Conservation (phyloP, 2,797 vertebrate species). For the Oophaga sylvatica region DNA sequence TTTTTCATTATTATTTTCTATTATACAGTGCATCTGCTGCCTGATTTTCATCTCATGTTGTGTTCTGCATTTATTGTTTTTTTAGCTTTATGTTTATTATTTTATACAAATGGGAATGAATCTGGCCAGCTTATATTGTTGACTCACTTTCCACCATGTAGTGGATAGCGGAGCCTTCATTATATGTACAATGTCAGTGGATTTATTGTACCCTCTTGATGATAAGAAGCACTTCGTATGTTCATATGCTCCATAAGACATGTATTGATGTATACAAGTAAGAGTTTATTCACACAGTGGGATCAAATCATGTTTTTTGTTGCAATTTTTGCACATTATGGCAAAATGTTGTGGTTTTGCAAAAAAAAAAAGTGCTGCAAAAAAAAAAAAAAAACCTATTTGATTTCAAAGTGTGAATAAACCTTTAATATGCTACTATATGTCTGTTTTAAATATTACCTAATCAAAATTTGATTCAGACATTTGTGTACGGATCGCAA, state of each 20-base stretch:
- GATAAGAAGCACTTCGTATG: not conserved
- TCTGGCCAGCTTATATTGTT: not conserved
- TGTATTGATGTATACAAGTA: not conserved
- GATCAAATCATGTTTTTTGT: not conserved
- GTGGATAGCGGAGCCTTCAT: not conserved
- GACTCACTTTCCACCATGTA: not conserved
- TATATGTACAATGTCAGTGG: not conserved
- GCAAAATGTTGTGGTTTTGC: too few species aligned
- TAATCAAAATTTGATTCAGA: too few species aligned
- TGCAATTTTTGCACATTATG: too few species aligned
- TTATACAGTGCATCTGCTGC: constrained; percentile 17
- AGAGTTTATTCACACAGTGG: not conserved
- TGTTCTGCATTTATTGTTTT: not conserved
- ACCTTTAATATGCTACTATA: not conserved
- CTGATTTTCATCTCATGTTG: not conserved
- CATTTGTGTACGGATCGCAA: too few species aligned
- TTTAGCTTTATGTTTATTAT: constrained; percentile 1
- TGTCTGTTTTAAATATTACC: not conserved
- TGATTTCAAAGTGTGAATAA: too few species aligned
- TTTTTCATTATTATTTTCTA: constrained; percentile 48
- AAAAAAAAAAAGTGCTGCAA: too few species aligned
- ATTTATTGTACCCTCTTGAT: not conserved
- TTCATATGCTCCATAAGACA: not conserved
- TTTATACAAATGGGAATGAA: not conserved
- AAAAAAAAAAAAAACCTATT: too few species aligned